Conservation (phyloP, 2,113 vertebrate species). For the Percina caprodes region DNA sequence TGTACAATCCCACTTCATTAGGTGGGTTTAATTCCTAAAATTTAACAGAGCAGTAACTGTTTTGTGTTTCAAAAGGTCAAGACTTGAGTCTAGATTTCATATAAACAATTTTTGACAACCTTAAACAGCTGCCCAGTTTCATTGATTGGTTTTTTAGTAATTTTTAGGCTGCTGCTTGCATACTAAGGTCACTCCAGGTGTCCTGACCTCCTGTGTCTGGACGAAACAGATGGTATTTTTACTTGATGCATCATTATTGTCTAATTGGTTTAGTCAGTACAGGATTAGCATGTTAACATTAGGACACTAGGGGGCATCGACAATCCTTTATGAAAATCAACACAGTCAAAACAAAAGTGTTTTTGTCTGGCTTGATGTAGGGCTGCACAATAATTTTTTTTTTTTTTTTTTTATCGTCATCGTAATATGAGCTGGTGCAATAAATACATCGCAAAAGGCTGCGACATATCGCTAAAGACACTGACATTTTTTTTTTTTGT, state of each 20-base stretch:
- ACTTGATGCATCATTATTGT: slow-evolving; percentile 15
- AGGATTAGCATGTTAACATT: slow-evolving; percentile 25
- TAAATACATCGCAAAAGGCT: too few relatives aligned
- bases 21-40: not conserved
- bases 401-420: too few relatives aligned
- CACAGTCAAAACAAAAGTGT: not conserved
- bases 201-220: slow-evolving; percentile 4
- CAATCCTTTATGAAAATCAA: not conserved
- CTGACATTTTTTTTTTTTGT: too few relatives aligned
- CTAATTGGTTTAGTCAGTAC: slow-evolving; percentile 39
- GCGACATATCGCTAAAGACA: too few relatives aligned
- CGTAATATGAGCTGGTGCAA: too few relatives aligned
- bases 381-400: too few relatives aligned
- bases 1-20: not conserved
- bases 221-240: slow-evolving; percentile 21
- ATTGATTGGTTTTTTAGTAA: not conserved
- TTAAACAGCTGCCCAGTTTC: not conserved
- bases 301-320: slow-evolving; percentile 44
- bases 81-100: not conserved
- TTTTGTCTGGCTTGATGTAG: not conserved
- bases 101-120: not conserved
- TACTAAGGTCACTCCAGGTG: not conserved
- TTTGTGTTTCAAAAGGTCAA: not conserved
- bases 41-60: not conserved
- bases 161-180: slow-evolving; percentile 1